Evolutionary conservation across 2,888 invertebrate genomes (phyloP).

Genomic region (Camponotus fellah): DNA sequence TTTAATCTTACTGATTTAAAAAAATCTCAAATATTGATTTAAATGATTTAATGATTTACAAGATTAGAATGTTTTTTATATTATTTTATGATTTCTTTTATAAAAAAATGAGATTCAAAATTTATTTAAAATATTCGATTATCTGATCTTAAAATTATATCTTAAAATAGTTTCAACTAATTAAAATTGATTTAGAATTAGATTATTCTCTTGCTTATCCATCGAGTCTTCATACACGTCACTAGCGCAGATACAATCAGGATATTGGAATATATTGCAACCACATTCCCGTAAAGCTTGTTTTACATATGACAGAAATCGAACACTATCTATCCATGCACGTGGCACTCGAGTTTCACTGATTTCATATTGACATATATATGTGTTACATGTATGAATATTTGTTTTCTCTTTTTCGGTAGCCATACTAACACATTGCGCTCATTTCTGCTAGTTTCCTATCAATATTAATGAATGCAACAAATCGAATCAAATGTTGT

Average conservation of each 20-base stretch:
- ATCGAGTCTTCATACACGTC: neutral
- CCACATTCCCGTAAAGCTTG: neutral
- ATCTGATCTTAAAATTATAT: neutral
- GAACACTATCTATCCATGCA: neutral
- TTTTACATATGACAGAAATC: constrained; percentile 12
- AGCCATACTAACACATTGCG: neutral
- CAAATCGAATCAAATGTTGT: neutral
- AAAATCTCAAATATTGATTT: neutral
- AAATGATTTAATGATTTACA: neutral
- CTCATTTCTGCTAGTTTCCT: neutral
- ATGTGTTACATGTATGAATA: neutral
- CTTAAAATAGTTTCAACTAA: neutral
- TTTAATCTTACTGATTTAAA: neutral
- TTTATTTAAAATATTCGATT: neutral
- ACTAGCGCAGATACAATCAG: neutral
- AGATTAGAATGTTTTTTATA: neutral
- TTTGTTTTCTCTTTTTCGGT: neutral
- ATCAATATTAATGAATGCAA: neutral
- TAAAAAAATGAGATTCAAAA: neutral
- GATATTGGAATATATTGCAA: constrained; percentile 13
- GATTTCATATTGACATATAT: constrained; percentile 10
- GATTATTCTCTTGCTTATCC: neutral
- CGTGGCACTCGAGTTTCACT: constrained; percentile 9
- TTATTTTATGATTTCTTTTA: neutral
- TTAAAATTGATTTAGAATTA: constrained; percentile 13